These are phyloP conservation scores for Craseonycteris thonglongyai DNA, from an alignment of 2,113 vertebrate species.

Conservation along the genomic window DNA sequence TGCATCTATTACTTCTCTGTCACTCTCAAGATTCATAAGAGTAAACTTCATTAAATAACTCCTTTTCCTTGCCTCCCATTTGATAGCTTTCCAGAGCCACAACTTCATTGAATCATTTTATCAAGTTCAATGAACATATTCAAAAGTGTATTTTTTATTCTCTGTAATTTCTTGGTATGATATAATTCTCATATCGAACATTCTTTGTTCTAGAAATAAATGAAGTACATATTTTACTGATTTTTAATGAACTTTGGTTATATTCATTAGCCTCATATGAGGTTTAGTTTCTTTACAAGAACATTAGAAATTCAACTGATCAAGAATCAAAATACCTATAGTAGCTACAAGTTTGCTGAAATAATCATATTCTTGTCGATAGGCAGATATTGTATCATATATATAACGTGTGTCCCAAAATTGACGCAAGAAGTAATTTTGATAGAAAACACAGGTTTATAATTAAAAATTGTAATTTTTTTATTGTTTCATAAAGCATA, in stretches of 20 bases:
- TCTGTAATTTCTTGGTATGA: neutral
- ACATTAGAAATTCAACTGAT: slow-evolving; percentile 10
- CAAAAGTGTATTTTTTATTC: neutral
- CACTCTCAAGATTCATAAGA: neutral
- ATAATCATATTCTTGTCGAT: neutral
- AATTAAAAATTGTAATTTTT: too few species aligned
- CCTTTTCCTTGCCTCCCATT: neutral
- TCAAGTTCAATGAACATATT: neutral
- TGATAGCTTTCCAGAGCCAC: neutral
- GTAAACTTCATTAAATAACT: neutral
- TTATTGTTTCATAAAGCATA: too few species aligned
- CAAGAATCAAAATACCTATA: neutral
- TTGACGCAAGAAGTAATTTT: too few species aligned
- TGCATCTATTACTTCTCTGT: neutral
- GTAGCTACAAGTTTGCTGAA: neutral
- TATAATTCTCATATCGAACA: neutral
- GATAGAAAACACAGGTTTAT: too few species aligned
- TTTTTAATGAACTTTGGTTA: neutral
- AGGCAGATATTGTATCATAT: neutral
- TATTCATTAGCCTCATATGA: neutral
- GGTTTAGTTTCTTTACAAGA: slow-evolving; percentile 3
- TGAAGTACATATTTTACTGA: neutral
- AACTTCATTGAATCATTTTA: neutral
- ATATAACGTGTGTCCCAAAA: too few species aligned
- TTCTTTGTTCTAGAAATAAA: slow-evolving; percentile 14